Evolutionary conservation across 1,140 invertebrate species (phyloP), one percentile per base, ranked within the genome.

Genomic region (Psix sp.): DNA sequence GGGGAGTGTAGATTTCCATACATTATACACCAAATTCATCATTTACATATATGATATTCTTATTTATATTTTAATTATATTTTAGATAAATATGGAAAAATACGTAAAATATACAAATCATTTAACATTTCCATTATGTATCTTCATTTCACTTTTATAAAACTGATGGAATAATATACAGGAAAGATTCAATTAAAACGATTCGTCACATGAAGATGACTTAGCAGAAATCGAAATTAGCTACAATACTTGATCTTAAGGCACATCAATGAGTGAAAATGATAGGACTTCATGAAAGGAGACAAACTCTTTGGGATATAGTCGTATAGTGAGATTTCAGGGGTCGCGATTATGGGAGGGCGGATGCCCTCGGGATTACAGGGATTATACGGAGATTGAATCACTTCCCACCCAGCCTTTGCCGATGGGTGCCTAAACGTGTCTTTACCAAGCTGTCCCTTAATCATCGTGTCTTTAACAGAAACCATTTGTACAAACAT

Each of bases 331-430:
- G 2, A 56, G 63, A 74, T 74, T 76, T 68, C 38, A 67, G 66
- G 63, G 75, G 72, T 71, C 75, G 68, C 59, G 70, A 72, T 74
- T 77, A 76, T 75, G 56, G 66, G 43, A 76, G 73, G 73, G 63
- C 63, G 57, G 57, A 78, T 83, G 77, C 78, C 79, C 75, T 46
- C 49, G 82, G 81, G 82, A 86, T 83, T 82, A 84, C 60, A 78
- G 74, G 70, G 82, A 84, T 84, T 84, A 83, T 77, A 80, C 65
- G 57, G 70, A 82, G 78, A 80, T 81, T 82, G 82, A 84, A 83
- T 85, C 82, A 84, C 78, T 83, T 84, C 71, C 80, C 74, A 77
- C 60, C 76, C 76, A 76, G 60, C 59, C 77, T 73, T 65, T 42
- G 45, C 54, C 33, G 71, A 62, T 79, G 52, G 76, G 73, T 78